A percentile compares a stretch with the other conserved stretches of the same genome.
These are phyloP conservation scores for Spongilla lacustris DNA, from an alignment of 37 sponge, comb jelly and placozoan species.

Conservation along the genomic window DNA sequence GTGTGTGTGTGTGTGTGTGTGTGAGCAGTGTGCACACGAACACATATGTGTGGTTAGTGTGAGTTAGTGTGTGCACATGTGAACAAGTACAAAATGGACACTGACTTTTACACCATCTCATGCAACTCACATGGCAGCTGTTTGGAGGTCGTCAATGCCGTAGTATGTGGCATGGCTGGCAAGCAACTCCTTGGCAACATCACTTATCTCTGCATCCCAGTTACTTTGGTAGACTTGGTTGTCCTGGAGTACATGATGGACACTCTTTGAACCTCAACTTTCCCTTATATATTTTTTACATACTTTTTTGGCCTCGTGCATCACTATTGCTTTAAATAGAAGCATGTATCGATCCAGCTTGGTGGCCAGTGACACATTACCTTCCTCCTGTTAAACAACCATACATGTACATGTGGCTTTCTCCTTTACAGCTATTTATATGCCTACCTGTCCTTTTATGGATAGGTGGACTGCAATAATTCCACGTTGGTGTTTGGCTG, in stretches of 20 bases:
- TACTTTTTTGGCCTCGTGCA: neutral
- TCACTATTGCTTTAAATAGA: neutral
- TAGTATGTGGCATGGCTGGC: conserved; percentile 37
- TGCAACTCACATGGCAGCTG: conserved; percentile 41
- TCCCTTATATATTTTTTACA: too few species aligned
- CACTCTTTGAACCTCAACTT: too few species aligned
- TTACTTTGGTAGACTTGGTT: conserved; percentile 7
- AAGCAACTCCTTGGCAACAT: conserved; percentile 19
- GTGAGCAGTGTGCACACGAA: neutral
- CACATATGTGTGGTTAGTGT: neutral
- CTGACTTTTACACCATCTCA: too few species aligned
- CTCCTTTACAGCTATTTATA: neutral
- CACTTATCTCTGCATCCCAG: conserved; percentile 32
- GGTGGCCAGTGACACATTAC: neutral
- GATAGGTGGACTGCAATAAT: neutral
- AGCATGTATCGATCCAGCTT: neutral
- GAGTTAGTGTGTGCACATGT: neutral
- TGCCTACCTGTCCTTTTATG: conserved; percentile 6
- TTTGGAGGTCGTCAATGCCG: conserved; percentile 34
- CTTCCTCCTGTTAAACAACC: neutral
- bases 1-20: too few species aligned
- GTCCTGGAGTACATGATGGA: neutral
- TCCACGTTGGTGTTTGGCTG: conserved; percentile 41
- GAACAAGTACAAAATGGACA: too few species aligned
- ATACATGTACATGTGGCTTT: neutral